phyloP scores from a whole-genome alignment of 2,888 invertebrate species.

The Apamea monoglypha region DNA sequence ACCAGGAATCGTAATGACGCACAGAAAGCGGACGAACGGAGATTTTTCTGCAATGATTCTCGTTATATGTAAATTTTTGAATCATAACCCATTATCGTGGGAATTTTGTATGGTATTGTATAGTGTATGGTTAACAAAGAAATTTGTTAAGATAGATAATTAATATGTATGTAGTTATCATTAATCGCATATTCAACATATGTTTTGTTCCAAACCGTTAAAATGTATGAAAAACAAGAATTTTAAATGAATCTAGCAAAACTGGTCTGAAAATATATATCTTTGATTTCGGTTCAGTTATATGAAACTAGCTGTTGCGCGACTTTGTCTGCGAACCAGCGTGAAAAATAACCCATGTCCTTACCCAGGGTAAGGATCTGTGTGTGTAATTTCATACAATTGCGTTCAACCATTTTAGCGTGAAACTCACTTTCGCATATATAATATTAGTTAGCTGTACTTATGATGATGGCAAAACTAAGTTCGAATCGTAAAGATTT shows the following conservation, averaged over 20 bases:
- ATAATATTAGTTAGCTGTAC: no score
- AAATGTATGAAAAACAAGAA: background rate
- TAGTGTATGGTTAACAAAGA: conserved; percentile 54
- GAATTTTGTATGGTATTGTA: conserved; percentile 68
- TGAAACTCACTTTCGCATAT: no score
- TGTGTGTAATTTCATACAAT: no score
- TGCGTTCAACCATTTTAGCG: no score
- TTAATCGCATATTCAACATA: background rate
- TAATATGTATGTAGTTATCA: background rate
- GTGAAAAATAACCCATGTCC: no score
- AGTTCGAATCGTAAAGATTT: background rate
- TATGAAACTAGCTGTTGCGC: no score
- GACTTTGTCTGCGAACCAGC: no score
- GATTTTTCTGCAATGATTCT: conserved; percentile 87
- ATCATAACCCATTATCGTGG: conserved; percentile 76
- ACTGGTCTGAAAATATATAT: background rate
- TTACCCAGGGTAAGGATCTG: no score
- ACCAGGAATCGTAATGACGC: conserved; percentile 82
- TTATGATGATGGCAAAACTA: background rate
- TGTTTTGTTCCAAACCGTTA: background rate
- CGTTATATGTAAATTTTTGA: conserved; percentile 83
- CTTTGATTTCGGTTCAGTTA: background rate
- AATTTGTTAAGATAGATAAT: conserved; percentile 5
- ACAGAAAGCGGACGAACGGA: conserved; percentile 81
- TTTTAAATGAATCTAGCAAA: background rate